These are phyloP conservation scores for Meteorus colon DNA, from an alignment of 2,888 invertebrate species.

Conservation along the genomic window DNA sequence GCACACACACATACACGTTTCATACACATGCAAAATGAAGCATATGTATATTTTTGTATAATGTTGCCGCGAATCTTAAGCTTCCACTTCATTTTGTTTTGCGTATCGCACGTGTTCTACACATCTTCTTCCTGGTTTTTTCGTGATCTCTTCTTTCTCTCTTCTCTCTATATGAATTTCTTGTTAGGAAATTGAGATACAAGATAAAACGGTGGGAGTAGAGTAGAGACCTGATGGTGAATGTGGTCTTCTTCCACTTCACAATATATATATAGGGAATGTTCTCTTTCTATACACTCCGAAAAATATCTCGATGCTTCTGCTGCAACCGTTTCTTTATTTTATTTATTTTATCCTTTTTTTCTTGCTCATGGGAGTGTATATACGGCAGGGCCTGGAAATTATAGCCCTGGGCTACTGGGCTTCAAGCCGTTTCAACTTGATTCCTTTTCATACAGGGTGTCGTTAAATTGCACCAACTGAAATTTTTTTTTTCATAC, in stretches of 20 bases:
- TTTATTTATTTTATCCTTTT: constrained; percentile 31
- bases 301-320: constrained; percentile 39
- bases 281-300: not conserved
- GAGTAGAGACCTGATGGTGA: constrained; percentile 62
- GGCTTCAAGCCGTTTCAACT: constrained; percentile 66
- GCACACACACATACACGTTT: constrained; percentile 46
- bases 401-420: constrained; percentile 72
- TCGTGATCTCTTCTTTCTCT: constrained; percentile 37
- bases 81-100: not conserved
- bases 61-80: not conserved
- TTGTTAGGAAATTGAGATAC: constrained; percentile 68
- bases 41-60: not conserved
- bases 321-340: constrained; percentile 45
- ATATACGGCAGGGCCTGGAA: constrained; percentile 65
- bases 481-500: constrained; percentile 40
- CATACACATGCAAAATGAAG: not conserved
- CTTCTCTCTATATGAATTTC: constrained; percentile 15
- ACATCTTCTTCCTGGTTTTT: not conserved
- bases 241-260: constrained; percentile 21
- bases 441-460: constrained; percentile 59
- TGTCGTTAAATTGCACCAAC: constrained; percentile 50
- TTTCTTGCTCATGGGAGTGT: constrained; percentile 60
- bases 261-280: not conserved
- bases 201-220: constrained; percentile 63
- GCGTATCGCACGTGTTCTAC: not conserved